A percentile compares a stretch with the other conserved stretches of the same genome.
Conservation (phyloP, 1,140 invertebrate genomes). For the Lutraria rhynchaena region DNA sequence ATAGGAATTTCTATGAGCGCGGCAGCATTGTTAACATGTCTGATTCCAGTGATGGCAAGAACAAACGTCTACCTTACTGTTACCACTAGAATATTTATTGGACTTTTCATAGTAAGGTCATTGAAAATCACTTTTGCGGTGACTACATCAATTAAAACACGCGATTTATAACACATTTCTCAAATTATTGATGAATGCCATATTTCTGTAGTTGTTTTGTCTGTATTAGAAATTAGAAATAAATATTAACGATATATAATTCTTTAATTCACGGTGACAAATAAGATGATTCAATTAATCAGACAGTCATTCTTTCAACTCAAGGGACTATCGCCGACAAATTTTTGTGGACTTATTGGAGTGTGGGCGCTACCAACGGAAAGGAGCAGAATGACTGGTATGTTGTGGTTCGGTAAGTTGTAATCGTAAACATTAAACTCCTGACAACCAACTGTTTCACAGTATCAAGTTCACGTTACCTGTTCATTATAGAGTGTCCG, state of each 20-base stretch:
- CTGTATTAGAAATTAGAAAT: background rate
- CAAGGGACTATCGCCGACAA: no score
- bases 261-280: background rate
- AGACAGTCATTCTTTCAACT: no score
- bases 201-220: background rate
- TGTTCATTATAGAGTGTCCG: no score
- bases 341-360: constrained; percentile 93
- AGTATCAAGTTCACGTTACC: no score
- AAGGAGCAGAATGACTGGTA: constrained; percentile 82
- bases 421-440: no score
- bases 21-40: constrained; percentile 24
- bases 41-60: constrained; percentile 47
- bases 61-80: constrained; percentile 2
- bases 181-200: no score
- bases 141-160: no score
- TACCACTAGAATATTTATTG: constrained; percentile 20
- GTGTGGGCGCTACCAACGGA: constrained; percentile 92
- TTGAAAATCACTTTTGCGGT: background rate
- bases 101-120: constrained; percentile 51
- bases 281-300: background rate
- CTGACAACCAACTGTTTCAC: no score
- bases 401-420: constrained; percentile 70
- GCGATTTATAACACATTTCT: no score
- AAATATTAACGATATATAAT: background rate
- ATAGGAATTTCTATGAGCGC: constrained; percentile 52